Evolutionary conservation across 2,888 invertebrate species (phyloP).

Genomic region (Agrilus mali): DNA sequence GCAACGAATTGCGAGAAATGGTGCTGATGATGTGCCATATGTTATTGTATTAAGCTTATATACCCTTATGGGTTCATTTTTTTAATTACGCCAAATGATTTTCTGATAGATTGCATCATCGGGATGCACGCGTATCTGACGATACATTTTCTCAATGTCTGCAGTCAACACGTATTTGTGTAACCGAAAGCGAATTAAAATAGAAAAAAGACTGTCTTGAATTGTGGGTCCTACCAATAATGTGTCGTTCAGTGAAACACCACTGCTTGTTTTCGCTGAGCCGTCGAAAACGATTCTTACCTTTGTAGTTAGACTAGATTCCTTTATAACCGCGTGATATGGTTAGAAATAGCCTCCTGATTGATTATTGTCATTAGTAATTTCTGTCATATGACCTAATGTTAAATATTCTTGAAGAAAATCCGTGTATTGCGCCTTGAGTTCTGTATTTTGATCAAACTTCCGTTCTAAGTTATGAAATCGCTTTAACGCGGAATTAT

Average conservation of each 20-base stretch:
- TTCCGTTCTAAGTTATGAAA: conserved; percentile 13
- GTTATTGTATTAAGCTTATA: conserved; percentile 9
- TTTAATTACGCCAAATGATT: conserved; percentile 7
- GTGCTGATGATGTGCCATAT: conserved; percentile 12
- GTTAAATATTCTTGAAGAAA: conserved; percentile 16
- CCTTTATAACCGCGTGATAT: conserved; percentile 22
- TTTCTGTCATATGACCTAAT: conserved; percentile 13
- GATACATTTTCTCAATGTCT: conserved; percentile 5
- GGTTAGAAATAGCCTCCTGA: too few species aligned
- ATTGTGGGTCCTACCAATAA: conserved; percentile 8
- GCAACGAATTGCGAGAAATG: conserved; percentile 14
- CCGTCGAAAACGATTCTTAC: conserved; percentile 21
- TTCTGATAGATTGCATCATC: conserved; percentile 6
- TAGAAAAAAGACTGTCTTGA: not conserved
- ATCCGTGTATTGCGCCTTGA: conserved; percentile 9
- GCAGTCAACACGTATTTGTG: conserved; percentile 8
- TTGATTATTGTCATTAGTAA: not conserved
- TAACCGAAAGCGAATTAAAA: conserved; percentile 7
- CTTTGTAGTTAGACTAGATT: conserved; percentile 17
- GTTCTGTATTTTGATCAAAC: conserved; percentile 5
- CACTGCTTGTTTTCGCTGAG: conserved; percentile 14
- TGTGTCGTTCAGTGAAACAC: conserved; percentile 21
- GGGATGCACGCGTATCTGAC: conserved; percentile 9
- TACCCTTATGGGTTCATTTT: conserved; percentile 1
- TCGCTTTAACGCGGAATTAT: conserved; percentile 9